Conservation (phyloP, 2,888 invertebrate genomes). For the Amaurobius ferox region DNA sequence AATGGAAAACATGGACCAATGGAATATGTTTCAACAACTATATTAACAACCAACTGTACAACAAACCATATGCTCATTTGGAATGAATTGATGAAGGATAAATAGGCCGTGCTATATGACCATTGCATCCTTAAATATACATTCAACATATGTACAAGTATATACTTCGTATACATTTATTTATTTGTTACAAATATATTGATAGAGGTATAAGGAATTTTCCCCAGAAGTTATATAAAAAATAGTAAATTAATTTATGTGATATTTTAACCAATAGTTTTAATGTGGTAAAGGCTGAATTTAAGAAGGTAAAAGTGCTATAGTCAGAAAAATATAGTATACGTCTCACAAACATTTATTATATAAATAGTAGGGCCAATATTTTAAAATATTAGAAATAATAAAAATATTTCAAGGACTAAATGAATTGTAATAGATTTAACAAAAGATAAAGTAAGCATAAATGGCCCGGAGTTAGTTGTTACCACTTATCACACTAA, state of each 20-base stretch:
- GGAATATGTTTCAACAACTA: constrained; percentile 24
- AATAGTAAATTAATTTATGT: background rate
- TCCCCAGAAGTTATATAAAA: background rate
- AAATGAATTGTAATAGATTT: too few species aligned
- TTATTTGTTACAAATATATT: background rate
- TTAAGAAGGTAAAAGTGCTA: too few species aligned
- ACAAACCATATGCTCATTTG: constrained; percentile 35
- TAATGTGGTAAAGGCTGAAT: too few species aligned
- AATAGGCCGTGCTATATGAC: background rate
- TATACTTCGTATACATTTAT: constrained; percentile 12
- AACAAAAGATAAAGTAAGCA: too few species aligned
- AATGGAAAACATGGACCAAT: constrained; percentile 33
- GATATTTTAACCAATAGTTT: too few species aligned
- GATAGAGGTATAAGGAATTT: background rate
- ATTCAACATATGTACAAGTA: background rate
- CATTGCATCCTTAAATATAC: background rate
- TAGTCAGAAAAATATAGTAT: too few species aligned
- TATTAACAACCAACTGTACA: constrained; percentile 37
- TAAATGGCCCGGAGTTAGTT: too few species aligned
- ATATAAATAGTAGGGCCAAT: too few species aligned
- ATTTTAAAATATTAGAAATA: too few species aligned
- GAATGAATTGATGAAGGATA: constrained; percentile 35
- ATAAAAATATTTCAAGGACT: too few species aligned
- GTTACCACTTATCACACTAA: too few species aligned
- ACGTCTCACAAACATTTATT: too few species aligned